phyloP scores from a whole-genome alignment of 2,888 invertebrate species.

The Cantharis rustica region DNA sequence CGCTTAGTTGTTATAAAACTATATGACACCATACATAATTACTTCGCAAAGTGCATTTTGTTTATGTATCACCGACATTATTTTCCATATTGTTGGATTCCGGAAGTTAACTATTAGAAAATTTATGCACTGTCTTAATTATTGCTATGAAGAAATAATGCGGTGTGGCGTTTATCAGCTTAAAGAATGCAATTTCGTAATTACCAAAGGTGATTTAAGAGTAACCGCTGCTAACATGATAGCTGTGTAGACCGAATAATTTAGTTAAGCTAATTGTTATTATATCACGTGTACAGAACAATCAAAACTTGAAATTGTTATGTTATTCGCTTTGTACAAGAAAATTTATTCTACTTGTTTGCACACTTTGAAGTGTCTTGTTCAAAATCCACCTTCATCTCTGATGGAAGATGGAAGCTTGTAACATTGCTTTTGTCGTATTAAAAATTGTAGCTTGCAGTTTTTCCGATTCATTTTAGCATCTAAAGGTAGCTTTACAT shows the following conservation, averaged over 20 bases:
- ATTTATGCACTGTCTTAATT: background rate
- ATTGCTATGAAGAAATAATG: background rate
- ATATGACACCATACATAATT: background rate
- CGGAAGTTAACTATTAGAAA: background rate
- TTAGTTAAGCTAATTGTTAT: background rate
- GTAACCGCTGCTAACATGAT: too few relatives aligned
- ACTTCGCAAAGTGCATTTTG: background rate
- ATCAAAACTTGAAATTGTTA: background rate
- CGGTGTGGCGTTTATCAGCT: background rate
- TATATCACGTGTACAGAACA: background rate
- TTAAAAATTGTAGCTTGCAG: background rate
- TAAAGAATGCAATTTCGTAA: background rate
- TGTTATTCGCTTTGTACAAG: background rate
- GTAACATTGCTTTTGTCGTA: background rate
- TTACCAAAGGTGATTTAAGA: background rate
- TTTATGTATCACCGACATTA: background rate
- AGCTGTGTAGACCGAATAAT: background rate
- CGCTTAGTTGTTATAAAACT: background rate
- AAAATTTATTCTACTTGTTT: background rate
- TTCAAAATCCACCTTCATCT: background rate
- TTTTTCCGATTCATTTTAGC: background rate
- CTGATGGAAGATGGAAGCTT: background rate
- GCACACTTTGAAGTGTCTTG: background rate
- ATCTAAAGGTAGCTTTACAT: background rate
- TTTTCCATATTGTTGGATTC: background rate